These are phyloP conservation scores for Necrosyrtes monachus DNA, from an alignment of 2,797 vertebrate species.

Conservation along the genomic window DNA sequence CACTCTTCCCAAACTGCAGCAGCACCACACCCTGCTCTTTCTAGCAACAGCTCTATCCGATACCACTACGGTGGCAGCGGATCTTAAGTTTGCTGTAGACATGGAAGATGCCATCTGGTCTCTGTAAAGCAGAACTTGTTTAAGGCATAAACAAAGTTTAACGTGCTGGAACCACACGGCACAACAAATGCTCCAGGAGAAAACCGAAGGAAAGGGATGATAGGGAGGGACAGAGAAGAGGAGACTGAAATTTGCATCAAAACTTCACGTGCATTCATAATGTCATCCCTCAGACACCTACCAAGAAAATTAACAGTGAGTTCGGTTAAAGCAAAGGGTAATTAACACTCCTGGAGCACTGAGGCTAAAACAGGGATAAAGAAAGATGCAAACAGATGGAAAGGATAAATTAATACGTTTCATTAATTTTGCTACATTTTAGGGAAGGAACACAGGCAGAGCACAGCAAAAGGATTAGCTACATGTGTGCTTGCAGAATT, in stretches of 20 bases:
- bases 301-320: neutral
- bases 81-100: neutral
- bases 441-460: slow-evolving; percentile 8
- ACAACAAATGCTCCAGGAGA: neutral
- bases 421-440: slow-evolving; percentile 45
- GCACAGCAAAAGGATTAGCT: slow-evolving; percentile 52
- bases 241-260: neutral
- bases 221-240: neutral
- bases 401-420: slow-evolving; percentile 37
- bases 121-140: neutral
- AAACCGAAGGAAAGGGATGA: neutral
- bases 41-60: neutral
- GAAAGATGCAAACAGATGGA: slow-evolving; percentile 25
- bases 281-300: neutral
- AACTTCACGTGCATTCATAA: neutral
- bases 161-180: neutral
- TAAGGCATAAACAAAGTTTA: neutral
- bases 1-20: neutral
- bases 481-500: slow-evolving; percentile 27
- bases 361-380: slow-evolving; percentile 24
- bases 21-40: neutral
- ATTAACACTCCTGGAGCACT: slow-evolving; percentile 31
- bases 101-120: neutral
- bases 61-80: neutral
- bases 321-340: neutral